Percentiles rank a stretch among this genome's conserved stretches.
Evolutionary conservation across 2,888 invertebrate genomes (phyloP).

Genomic region (Falcaria lacertinaria): DNA sequence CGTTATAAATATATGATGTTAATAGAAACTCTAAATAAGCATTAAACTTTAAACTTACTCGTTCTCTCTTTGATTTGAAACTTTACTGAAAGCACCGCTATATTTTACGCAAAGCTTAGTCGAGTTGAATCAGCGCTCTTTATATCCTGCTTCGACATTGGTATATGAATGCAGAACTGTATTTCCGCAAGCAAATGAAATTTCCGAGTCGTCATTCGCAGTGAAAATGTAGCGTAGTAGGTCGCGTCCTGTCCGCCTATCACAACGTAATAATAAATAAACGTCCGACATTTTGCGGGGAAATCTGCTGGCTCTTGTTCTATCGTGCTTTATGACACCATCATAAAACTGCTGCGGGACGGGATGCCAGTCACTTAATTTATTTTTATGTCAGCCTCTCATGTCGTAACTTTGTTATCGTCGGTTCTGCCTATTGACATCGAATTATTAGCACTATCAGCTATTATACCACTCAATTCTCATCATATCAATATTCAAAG

Average conservation of each 20-base stretch:
- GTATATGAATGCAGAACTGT: slow-evolving; percentile 5
- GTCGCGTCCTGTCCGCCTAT: slow-evolving; percentile 11
- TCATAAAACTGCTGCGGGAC: slow-evolving; percentile 8
- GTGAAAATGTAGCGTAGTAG: slow-evolving; percentile 24
- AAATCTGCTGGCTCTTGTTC: slow-evolving; percentile 2
- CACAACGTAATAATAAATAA: slow-evolving; percentile 4
- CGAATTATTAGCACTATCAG: neutral
- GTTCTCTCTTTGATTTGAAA: no score
- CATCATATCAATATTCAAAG: no score
- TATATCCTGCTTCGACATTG: neutral
- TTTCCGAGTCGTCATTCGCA: slow-evolving; percentile 33
- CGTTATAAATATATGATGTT: no score
- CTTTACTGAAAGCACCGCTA: no score
- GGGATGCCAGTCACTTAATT: neutral
- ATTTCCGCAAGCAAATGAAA: slow-evolving; percentile 27
- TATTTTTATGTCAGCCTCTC: slow-evolving; percentile 8
- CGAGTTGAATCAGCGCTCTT: neutral
- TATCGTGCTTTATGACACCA: slow-evolving; percentile 5
- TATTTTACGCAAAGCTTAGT: no score
- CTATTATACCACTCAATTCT: no score
- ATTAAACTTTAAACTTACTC: no score
- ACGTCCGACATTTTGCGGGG: slow-evolving; percentile 9
- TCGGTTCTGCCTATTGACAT: neutral
- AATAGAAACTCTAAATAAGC: no score
- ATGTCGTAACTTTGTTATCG: slow-evolving; percentile 5